phyloP scores from a whole-genome alignment of 1,140 invertebrate genomes.

The Drosophila baimaii region DNA sequence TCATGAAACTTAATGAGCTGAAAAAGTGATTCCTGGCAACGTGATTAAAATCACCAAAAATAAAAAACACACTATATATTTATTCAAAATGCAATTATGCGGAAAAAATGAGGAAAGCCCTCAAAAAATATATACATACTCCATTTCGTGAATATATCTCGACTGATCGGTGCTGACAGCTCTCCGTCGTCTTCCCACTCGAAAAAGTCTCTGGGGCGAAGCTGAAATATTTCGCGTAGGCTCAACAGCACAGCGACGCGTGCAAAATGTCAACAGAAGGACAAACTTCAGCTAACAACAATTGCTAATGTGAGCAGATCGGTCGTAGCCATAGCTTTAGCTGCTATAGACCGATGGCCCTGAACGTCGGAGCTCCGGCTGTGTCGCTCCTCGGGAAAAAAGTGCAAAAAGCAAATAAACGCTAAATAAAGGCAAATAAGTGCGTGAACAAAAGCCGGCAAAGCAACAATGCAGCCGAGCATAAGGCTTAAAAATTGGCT shows the following conservation, averaged over 20 bases:
- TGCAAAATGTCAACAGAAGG: constrained; percentile 83
- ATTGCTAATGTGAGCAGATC: constrained; percentile 75
- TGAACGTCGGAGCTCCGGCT: constrained; percentile 40
- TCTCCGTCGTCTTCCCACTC: constrained; percentile 31
- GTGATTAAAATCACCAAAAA: constrained; percentile 12
- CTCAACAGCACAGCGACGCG: constrained; percentile 49
- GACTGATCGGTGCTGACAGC: constrained; percentile 39
- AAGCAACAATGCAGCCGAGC: constrained; percentile 62
- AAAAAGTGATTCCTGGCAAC: constrained; percentile 21
- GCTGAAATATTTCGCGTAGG: constrained; percentile 53
- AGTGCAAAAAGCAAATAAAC: constrained; percentile 73
- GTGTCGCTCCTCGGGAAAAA: constrained; percentile 28
- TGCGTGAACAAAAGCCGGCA: constrained; percentile 64
- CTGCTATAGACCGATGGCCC: constrained; percentile 55
- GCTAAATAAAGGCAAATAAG: constrained; percentile 77
- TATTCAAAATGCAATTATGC: constrained; percentile 30
- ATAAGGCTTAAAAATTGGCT: constrained; percentile 61
- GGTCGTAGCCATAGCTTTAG: constrained; percentile 17
- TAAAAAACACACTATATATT: background rate
- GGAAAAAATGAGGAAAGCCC: constrained; percentile 8
- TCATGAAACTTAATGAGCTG: constrained; percentile 67
- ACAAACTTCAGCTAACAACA: constrained; percentile 67
- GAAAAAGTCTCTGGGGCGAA: constrained; percentile 16
- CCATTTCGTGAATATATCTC: constrained; percentile 21
- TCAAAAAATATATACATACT: constrained; percentile 32